These are phyloP conservation scores for Phrynosoma blainvillii DNA, from an alignment of 2,113 vertebrate genomes.

Conservation along the genomic window DNA sequence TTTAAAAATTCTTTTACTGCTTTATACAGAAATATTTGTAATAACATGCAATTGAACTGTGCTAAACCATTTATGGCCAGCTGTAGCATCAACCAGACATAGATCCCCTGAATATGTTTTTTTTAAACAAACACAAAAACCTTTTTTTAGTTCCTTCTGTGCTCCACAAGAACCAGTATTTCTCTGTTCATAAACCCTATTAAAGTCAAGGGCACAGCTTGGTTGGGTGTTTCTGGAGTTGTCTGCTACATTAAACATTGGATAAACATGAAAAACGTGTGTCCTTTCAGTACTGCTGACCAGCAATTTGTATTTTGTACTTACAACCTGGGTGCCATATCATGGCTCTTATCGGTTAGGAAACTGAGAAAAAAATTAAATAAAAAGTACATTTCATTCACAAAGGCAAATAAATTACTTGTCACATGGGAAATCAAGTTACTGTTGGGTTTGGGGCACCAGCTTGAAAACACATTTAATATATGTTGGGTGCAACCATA, in stretches of 20 bases:
- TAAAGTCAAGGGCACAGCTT: neutral
- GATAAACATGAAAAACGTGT: too few species aligned
- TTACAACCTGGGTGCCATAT: neutral
- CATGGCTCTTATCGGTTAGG: neutral
- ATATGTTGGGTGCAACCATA: neutral
- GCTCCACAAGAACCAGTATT: neutral
- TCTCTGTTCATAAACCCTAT: neutral
- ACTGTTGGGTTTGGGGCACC: neutral
- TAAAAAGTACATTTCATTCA: neutral
- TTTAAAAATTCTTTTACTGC: neutral
- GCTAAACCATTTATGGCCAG: neutral
- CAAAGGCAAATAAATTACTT: neutral
- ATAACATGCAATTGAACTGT: neutral
- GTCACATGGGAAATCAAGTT: neutral
- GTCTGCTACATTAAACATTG: neutral
- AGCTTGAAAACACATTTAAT: neutral
- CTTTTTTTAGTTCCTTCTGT: neutral
- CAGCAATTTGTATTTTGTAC: neutral
- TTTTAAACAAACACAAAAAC: neutral
- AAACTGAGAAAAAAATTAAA: neutral
- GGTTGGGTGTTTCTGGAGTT: neutral
- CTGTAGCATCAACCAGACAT: neutral
- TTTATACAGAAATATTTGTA: neutral
- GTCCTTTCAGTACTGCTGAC: neutral
- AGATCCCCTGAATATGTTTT: slow-evolving; percentile 4